Conservation (phyloP, 2,888 invertebrate genomes). For the Meiosimyza decipiens region DNA sequence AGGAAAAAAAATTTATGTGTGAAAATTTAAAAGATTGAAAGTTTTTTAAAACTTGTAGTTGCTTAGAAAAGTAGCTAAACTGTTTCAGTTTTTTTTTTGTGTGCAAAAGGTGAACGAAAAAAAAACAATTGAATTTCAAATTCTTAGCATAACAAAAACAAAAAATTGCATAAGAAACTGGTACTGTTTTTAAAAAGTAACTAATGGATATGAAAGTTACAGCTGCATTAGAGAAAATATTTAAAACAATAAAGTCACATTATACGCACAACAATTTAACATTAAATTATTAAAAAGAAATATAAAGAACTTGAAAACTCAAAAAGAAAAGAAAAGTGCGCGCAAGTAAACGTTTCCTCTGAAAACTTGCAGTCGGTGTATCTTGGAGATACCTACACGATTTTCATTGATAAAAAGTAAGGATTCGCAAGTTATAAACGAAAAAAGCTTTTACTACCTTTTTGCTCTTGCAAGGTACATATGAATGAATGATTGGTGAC, state of each 20-base stretch:
- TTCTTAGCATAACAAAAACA: neutral
- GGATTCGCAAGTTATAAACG: conserved; percentile 28
- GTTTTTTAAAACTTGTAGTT: neutral
- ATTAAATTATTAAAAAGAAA: neutral
- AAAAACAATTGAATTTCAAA: neutral
- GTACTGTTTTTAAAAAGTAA: neutral
- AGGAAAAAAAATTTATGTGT: conserved; percentile 1
- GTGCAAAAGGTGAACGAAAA: conserved; percentile 1
- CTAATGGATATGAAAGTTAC: neutral
- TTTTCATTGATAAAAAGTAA: conserved; percentile 37
- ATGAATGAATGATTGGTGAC: conserved; percentile 16
- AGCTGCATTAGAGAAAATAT: neutral
- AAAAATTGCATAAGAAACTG: conserved; percentile 1
- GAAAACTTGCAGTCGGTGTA: neutral
- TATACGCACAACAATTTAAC: too few species aligned
- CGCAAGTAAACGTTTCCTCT: neutral
- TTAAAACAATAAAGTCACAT: too few species aligned
- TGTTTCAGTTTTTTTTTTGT: too few species aligned
- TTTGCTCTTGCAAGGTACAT: neutral
- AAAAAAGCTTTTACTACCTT: neutral
- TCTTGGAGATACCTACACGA: neutral
- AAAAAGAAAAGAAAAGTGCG: neutral
- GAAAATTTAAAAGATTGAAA: neutral
- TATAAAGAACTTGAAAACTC: neutral
- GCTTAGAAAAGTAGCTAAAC: too few species aligned